A percentile compares a stretch with the other conserved stretches of the same genome.
Conservation (phyloP, 2,888 invertebrate species). For the Aromia moschata region DNA sequence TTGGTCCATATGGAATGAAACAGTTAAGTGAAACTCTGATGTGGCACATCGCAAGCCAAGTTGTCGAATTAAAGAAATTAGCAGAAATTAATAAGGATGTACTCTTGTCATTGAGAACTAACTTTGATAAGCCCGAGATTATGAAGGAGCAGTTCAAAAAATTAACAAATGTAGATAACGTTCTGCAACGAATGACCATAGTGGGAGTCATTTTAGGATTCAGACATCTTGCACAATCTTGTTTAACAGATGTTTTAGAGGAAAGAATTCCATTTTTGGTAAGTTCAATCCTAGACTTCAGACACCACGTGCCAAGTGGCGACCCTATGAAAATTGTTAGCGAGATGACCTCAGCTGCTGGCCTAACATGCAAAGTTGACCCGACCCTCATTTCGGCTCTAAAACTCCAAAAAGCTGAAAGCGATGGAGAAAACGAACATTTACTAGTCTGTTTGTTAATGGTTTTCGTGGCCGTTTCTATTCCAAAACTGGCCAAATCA, state of each 20-base stretch:
- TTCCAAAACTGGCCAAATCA: conserved; percentile 91
- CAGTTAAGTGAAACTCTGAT: conserved; percentile 94
- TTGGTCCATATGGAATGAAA: conserved; percentile 99
- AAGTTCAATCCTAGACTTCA: conserved; percentile 93
- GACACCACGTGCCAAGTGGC: conserved; percentile 89
- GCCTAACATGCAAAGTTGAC: conserved; percentile 92
- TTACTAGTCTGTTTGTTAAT: conserved; percentile 92
- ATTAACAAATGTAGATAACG: conserved; percentile 91
- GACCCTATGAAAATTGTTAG: conserved; percentile 92
- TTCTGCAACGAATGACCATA: conserved; percentile 96
- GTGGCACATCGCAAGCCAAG: conserved; percentile 99
- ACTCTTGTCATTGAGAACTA: conserved; percentile 87
- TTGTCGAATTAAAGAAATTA: conserved; percentile 92
- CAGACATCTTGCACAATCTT: conserved; percentile 91
- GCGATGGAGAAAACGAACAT: conserved; percentile 85
- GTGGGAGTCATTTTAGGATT: conserved; percentile 98
- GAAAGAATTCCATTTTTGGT: conserved; percentile 95
- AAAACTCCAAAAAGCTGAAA: conserved; percentile 86
- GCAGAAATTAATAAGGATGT: conserved; percentile 94
- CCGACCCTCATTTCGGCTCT: conserved; percentile 92
- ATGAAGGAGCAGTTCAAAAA: conserved; percentile 97
- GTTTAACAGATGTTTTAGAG: conserved; percentile 91
- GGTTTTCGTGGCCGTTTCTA: conserved; percentile 98
- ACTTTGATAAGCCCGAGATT: conserved; percentile 97
- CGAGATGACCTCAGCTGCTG: conserved; percentile 98